Base-by-base conservation (phyloP, 2,113 vertebrate species). In the Forbesichthys agassizii region DNA sequence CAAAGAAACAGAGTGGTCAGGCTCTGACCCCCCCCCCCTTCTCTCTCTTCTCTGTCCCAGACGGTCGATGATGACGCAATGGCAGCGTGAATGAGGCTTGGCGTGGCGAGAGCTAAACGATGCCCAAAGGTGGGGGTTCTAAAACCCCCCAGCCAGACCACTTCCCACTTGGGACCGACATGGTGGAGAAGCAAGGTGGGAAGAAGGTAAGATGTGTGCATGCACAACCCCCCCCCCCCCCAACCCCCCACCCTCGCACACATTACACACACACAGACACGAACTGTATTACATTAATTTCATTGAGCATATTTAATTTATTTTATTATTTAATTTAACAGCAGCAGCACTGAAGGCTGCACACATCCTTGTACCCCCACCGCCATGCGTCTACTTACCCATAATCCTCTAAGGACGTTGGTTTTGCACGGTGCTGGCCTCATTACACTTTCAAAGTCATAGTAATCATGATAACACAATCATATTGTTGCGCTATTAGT, bases 91-190 rank as follows among this genome's bases (percentile, higher is more conserved):
- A 98, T 98, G 96, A 98, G 94, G 96, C 87, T 93, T 93, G 94
- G 93, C 93, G 93, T 96, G 94, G 95, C 94, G 94, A 96, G 92
- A 94, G 92, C 93, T 98, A 95, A 98, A 98, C 96, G 94, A 99
- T 99, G 97, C 97, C 97, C 97, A 99, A 97, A 96, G 95, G 96
- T 93, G 98, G 96, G 96, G 96, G 96, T 96, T 95, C 96, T 94
- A 98, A 96, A 95, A 94, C 96, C 94, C 95, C 98, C 94, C 98
- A 96, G 93, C 93, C 94, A 91, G 98, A 98, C 93, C 96, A 98
- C 88, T 95, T 95, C 92, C 90, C 96, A 92, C 95, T 96, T 93
- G 94, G 93, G 95, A 96, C 94, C 94, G 97, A 98, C 95, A 98
- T 99, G 98, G 97, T 99, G 95, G 98, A 99, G 94, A 99, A 98